Base-by-base conservation (phyloP, 2,797 vertebrate genomes). In the Helostoma temminkii region DNA sequence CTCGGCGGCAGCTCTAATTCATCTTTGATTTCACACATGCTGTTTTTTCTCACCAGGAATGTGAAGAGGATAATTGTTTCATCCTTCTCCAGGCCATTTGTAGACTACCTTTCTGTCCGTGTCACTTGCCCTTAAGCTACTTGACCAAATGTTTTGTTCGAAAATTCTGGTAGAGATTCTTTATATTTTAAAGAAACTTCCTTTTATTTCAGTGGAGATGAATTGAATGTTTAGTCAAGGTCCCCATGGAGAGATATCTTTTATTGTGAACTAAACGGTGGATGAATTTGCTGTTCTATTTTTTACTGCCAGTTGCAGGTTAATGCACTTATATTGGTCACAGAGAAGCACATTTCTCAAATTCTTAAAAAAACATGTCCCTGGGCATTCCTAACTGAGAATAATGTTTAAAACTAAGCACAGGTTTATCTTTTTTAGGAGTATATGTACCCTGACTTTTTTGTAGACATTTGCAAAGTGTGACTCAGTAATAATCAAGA, bases 1-100 rank as follows among this genome's bases (percentile, higher is more conserved):
- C 67, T 69, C 48, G 0, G 14, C 41, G 54, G 78, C 52, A 43
- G 59, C 77, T 87, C 66, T 70, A 73, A 84, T 88, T 82, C 67
- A 43, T 68, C 56, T 71, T 67, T 82, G 53, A 87, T 78, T 81
- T 62, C 54, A 60, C 68, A 77, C 61, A 66, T 45, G 34, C 41
- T 45, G 28, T 53, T 68, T 37, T 74, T 59, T 60, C 74, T 69
- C n/a, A 9, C 77, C 37, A 22, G 47, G 53, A 76, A 50, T 52
- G 57, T 59, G 65, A 71, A 34, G 22, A 81, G 36, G 15, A 39
- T 55, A 71, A 74, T 58, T 71, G 46, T 73, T 63, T 77, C 56
- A 52, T 30, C 41, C 25, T 14, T 37, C 60, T 55, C 30, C 15
- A 16, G 48, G 66, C 34, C 47, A 36, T 76, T 55, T 70, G 34